phyloP scores from a whole-genome alignment of 2,888 invertebrate genomes.

The Nymphalis polychloros region DNA sequence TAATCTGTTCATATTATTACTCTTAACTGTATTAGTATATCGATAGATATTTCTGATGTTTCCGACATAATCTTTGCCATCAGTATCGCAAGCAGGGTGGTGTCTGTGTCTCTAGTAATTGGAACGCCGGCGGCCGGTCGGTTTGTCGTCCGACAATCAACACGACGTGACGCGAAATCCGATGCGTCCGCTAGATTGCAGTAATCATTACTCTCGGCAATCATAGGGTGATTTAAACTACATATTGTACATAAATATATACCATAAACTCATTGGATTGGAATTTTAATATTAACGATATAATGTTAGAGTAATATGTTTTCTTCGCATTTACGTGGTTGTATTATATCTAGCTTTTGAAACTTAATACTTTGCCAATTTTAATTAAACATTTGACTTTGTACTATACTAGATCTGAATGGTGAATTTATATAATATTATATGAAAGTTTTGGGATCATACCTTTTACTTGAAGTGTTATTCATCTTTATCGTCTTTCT shows the following conservation, averaged over 20 bases:
- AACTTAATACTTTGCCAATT: no score
- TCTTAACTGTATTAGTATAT: background rate
- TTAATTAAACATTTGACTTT: no score
- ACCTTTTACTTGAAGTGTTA: no score
- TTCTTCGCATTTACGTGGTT: conserved; percentile 1
- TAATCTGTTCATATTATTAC: background rate
- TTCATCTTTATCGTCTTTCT: no score
- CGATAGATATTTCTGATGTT: background rate
- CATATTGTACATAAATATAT: conserved; percentile 28
- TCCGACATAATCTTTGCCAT: conserved; percentile 38
- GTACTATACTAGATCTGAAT: no score
- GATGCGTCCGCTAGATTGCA: conserved; percentile 67
- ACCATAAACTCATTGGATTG: conserved; percentile 7
- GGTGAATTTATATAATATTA: no score
- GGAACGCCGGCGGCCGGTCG: conserved; percentile 61
- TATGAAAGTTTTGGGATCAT: no score
- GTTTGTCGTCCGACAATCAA: conserved; percentile 78
- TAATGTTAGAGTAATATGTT: background rate
- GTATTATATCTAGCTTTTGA: background rate
- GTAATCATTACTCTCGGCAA: conserved; percentile 64
- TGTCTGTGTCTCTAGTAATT: conserved; percentile 75
- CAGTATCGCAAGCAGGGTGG: conserved; percentile 54
- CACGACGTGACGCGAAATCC: conserved; percentile 78
- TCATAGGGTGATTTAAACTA: conserved; percentile 49
- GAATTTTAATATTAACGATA: conserved; percentile 19